Base-by-base conservation (phyloP, 2,797 vertebrate genomes). In the Helarctos malayanus region DNA sequence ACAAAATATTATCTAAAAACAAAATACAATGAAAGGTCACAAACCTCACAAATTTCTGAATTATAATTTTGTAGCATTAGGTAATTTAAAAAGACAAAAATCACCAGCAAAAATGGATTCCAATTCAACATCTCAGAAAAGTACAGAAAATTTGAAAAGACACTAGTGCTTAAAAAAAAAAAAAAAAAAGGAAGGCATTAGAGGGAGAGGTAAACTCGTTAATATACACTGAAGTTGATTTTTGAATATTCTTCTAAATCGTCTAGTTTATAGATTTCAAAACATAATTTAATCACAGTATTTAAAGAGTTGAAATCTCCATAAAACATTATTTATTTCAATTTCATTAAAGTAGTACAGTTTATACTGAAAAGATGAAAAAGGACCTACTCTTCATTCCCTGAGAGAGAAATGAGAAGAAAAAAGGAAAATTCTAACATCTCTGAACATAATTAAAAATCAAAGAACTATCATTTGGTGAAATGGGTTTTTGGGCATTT, bases 1-100 rank as follows among this genome's bases (percentile, higher is more conserved):
- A 14, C 29, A 85, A 97, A 94, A 75, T 80, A 83, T 81, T 52
- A 95, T 85, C 78, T 94, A 94, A 95, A 91, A 89, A 91, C 65
- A 89, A 93, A 85, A 69, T 49, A 80, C 65, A 89, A 27, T 59
- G 10, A 35, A 91, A 87, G 12, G 35, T 61, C n/a, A 93, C 54
- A 96, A 69, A 63, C 47, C 23, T 52, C 73, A 94, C 10, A 87
- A 4, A 56, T 92, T 93, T 96, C 79, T 95, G 32, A 93, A 93
- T 18, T 79, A 19, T 32, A 71, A 45, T 87, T 95, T 32, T 92
- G 52, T 38, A 82, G 79, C 21, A 81, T 93, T 0, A 90, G 56
- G 63, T 56, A 86, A 92, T 86, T 61, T 89, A 49, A 97, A 94
- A 95, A 94, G 47, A 68, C 29, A 95, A 91, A 92, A 91, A 93